Evolutionary conservation across 2,113 vertebrate genomes (phyloP).

Genomic region (Semicossyphus pulcher): DNA sequence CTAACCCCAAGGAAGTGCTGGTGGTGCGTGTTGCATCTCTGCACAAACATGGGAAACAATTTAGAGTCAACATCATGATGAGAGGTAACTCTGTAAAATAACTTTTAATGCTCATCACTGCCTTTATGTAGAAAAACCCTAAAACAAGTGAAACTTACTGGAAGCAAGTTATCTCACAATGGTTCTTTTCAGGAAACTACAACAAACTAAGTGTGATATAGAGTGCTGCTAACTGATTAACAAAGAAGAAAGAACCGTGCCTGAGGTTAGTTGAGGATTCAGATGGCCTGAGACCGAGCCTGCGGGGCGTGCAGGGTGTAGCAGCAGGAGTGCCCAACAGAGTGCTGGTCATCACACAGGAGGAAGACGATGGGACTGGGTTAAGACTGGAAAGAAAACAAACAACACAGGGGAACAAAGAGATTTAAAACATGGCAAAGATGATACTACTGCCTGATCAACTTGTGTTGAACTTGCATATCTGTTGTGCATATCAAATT

Average conservation of each 20-base stretch:
- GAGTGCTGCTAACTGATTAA: neutral
- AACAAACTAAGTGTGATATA: neutral
- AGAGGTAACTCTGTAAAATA: neutral
- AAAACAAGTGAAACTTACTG: neutral
- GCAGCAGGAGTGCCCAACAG: slow-evolving; percentile 89
- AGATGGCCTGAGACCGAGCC: slow-evolving; percentile 91
- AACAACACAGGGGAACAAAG: neutral
- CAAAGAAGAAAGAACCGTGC: slow-evolving; percentile 20
- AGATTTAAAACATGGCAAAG: neutral
- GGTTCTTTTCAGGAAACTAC: neutral
- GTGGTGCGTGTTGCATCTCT: slow-evolving; percentile 96
- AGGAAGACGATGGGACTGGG: slow-evolving; percentile 84
- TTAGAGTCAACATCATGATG: neutral
- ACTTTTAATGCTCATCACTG: neutral
- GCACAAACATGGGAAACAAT: slow-evolving; percentile 20
- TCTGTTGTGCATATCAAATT: no score
- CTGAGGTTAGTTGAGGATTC: slow-evolving; percentile 96
- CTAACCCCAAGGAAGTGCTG: slow-evolving; percentile 96
- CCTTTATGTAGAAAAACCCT: neutral
- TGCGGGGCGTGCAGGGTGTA: slow-evolving; percentile 92
- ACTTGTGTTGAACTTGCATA: neutral
- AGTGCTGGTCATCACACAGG: slow-evolving; percentile 87
- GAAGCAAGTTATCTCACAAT: no score
- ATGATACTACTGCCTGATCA: neutral
- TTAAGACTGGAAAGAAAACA: slow-evolving; percentile 86